Evolutionary conservation across 2,797 vertebrate species (phyloP).

Genomic region (Betta splendens): DNA sequence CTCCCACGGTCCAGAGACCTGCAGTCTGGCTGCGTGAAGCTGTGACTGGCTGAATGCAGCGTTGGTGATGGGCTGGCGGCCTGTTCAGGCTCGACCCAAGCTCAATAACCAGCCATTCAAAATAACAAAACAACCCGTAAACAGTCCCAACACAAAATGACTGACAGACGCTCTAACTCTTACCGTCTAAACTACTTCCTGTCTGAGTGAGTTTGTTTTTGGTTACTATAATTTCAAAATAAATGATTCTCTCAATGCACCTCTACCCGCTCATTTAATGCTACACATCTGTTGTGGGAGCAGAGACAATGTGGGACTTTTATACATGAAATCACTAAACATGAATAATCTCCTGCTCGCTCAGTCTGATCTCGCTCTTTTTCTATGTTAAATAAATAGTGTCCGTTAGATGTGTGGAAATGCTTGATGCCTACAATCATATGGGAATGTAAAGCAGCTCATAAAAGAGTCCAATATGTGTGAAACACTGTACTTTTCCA

Average conservation of each 20-base stretch:
- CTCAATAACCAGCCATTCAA: too few species aligned
- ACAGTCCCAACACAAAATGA: neutral
- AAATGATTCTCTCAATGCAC: conserved; percentile 15
- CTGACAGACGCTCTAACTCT: conserved; percentile 51
- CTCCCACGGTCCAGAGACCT: too few species aligned
- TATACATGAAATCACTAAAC: neutral
- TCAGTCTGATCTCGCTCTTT: conserved; percentile 8
- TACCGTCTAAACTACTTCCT: conserved; percentile 42
- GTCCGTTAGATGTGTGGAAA: conserved; percentile 42
- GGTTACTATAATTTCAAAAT: conserved; percentile 54
- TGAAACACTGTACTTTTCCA: conserved; percentile 11
- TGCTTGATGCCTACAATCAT: conserved; percentile 42
- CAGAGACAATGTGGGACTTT: conserved; percentile 1
- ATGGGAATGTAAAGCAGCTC: conserved; percentile 23
- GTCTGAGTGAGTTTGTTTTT: conserved; percentile 57
- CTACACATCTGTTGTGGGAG: conserved; percentile 1
- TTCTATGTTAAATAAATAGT: conserved; percentile 1
- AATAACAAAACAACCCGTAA: neutral
- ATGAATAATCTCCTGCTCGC: conserved; percentile 3
- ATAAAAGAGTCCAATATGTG: neutral
- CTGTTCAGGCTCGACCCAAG: too few species aligned
- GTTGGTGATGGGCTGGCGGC: too few species aligned
- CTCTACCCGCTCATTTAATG: conserved; percentile 34
- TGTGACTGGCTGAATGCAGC: too few species aligned
- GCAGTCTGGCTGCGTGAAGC: too few species aligned